These are phyloP conservation scores for Diaphora mendica DNA, from an alignment of 2,888 invertebrate species.

Conservation along the genomic window DNA sequence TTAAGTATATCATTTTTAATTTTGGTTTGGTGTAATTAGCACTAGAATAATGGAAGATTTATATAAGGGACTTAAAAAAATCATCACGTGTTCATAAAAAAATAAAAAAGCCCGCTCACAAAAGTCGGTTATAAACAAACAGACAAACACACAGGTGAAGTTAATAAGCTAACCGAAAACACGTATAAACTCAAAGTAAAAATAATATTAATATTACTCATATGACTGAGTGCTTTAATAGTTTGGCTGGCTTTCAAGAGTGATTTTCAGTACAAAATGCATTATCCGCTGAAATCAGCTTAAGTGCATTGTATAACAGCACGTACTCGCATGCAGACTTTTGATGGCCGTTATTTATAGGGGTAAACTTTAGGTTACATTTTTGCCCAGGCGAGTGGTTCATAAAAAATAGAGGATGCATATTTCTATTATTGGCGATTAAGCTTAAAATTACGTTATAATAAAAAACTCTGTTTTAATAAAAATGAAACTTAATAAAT, in stretches of 20 bases:
- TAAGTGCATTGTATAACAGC: slow-evolving; percentile 32
- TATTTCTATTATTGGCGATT: background rate
- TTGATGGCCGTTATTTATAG: slow-evolving; percentile 29
- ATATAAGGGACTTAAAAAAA: too few relatives aligned
- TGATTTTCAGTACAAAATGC: slow-evolving; percentile 33
- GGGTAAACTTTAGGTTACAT: slow-evolving; percentile 20
- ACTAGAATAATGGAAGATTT: too few relatives aligned
- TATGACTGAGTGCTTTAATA: slow-evolving; percentile 29
- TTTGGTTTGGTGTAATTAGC: too few relatives aligned
- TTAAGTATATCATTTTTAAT: too few relatives aligned
- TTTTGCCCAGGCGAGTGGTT: background rate
- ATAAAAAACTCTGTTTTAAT: background rate
- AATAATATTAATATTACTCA: too few relatives aligned
- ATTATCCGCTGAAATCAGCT: slow-evolving; percentile 19
- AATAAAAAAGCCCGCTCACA: too few relatives aligned
- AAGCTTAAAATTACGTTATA: background rate
- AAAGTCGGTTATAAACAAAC: too few relatives aligned
- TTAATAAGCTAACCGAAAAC: too few relatives aligned
- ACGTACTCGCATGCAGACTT: slow-evolving; percentile 25
- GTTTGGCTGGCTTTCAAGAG: slow-evolving; percentile 31
- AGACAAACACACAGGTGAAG: too few relatives aligned
- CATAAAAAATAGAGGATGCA: background rate
- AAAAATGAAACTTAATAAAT: too few relatives aligned
- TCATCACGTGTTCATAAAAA: too few relatives aligned
- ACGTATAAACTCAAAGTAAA: background rate